Evolutionary conservation across 2,888 invertebrate genomes (phyloP).

Genomic region (Amblyteles armatorius): DNA sequence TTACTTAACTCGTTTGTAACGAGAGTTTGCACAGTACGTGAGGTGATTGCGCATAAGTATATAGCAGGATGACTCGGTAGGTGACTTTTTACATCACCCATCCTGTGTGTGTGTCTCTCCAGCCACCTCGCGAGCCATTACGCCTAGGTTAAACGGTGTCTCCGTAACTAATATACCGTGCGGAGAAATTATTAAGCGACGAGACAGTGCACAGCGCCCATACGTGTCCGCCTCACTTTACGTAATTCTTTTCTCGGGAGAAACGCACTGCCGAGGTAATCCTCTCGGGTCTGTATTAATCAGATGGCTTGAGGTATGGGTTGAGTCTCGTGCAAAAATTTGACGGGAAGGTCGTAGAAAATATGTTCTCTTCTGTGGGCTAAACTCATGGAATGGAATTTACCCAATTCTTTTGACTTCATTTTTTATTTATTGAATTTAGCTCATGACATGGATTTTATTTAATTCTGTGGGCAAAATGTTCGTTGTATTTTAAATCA

Average conservation of each 20-base stretch:
- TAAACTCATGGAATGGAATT: too few relatives aligned
- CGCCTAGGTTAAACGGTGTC: constrained; percentile 48
- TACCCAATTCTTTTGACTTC: too few relatives aligned
- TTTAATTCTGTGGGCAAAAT: too few relatives aligned
- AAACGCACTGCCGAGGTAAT: neutral
- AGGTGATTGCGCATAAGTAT: constrained; percentile 38
- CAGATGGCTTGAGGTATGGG: neutral
- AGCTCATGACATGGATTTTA: too few relatives aligned
- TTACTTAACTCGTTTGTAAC: constrained; percentile 45
- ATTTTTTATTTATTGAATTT: too few relatives aligned
- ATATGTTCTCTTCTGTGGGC: too few relatives aligned
- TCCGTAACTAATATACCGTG: constrained; percentile 33
- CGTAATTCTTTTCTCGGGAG: constrained; percentile 38
- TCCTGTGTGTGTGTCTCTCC: neutral
- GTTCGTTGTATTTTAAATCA: too few relatives aligned
- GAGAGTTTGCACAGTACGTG: constrained; percentile 43
- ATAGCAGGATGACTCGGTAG: constrained; percentile 26
- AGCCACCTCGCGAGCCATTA: constrained; percentile 23
- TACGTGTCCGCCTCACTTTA: constrained; percentile 28
- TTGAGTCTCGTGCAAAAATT: constrained; percentile 24
- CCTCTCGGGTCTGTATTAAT: constrained; percentile 27
- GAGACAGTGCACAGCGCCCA: constrained; percentile 19
- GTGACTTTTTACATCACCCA: constrained; percentile 48
- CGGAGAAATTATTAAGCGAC: constrained; percentile 49
- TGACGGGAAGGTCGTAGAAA: neutral